phyloP scores from a whole-genome alignment of 2,113 vertebrate species.

The Scatophagus argus region DNA sequence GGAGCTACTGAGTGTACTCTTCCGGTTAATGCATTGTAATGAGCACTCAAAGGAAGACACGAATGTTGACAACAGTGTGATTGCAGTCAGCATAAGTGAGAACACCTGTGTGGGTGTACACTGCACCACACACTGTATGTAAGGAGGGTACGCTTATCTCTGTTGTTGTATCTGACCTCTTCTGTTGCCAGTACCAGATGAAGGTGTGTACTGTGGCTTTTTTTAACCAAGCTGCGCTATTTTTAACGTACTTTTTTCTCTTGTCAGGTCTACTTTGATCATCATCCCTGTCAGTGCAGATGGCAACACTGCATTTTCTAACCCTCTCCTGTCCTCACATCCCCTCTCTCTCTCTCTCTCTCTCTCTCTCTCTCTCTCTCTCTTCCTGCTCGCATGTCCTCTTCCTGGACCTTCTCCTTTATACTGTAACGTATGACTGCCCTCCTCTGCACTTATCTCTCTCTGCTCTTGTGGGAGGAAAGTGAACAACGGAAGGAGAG shows the following conservation, averaged over 20 bases:
- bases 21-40: too few species aligned
- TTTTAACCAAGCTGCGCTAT: slow-evolving; percentile 27
- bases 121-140: not conserved
- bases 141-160: not conserved
- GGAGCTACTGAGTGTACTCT: too few species aligned
- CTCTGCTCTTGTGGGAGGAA: not conserved
- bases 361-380: slow-evolving; percentile 6
- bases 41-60: not conserved
- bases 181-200: slow-evolving; percentile 3
- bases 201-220: slow-evolving; percentile 20
- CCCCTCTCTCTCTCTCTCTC: not conserved
- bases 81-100: not conserved
- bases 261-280: slow-evolving; percentile 26
- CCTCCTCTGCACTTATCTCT: not conserved
- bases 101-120: not conserved
- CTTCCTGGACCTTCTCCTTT: not conserved
- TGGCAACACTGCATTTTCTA: slow-evolving; percentile 39
- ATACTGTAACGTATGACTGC: not conserved
- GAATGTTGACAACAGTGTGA: not conserved
- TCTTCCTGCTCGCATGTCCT: not conserved
- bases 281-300: slow-evolving; percentile 20
- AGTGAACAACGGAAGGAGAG: not conserved
- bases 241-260: slow-evolving; percentile 40
- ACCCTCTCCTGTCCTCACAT: not conserved
- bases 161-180: not conserved